Base-by-base conservation (phyloP, 2,888 invertebrate species). In the Subacronicta megacephala region DNA sequence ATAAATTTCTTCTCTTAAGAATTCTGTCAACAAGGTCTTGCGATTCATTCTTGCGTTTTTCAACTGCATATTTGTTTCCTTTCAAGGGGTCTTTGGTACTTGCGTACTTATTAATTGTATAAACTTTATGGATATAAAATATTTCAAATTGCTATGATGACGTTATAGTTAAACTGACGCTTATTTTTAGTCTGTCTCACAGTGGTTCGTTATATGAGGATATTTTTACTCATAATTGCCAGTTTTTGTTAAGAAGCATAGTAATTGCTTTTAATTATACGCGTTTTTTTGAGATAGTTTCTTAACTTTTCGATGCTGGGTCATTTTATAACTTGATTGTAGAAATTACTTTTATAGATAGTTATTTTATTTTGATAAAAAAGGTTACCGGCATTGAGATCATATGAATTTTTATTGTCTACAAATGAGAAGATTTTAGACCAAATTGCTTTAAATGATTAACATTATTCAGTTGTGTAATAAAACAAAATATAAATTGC, bases 11-110 rank as follows among this genome's bases (percentile, higher is more conserved):
- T 26, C 43, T 43, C 18, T 16, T 16, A 36, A 26, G 15, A n/a
- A 18, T 58, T 26, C 52, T 63, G 20, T 38, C 37, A 20, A 17
- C 38, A 38, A 49, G 41, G 35, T 9, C 12, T 17, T 7, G n/a
- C 4, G 9, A 20, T 45, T 55, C 4, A 37, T 51, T 51, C 40
- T 51, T 40, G 16, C 7, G 38, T 46, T 31, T n/a, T 37, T 31
- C 33, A 29, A 52, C 35, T 7, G 46, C 42, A 67, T 38, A 20
- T 66, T 77, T 64, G 71, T 57, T 31, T 46, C 51, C 68, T 57
- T 67, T 40, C 36, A 67, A 45, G 44, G 51, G 41, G 45, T 38
- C 23, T 18, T 40, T 23, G 51, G 38, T 63, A 36, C 47, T 31
- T 36, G 23, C 18, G 26, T 40, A 55, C 44, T 45, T 56, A 51